phyloP scores from a whole-genome alignment of 2,888 invertebrate species.

The Netelia fuscicornis region DNA sequence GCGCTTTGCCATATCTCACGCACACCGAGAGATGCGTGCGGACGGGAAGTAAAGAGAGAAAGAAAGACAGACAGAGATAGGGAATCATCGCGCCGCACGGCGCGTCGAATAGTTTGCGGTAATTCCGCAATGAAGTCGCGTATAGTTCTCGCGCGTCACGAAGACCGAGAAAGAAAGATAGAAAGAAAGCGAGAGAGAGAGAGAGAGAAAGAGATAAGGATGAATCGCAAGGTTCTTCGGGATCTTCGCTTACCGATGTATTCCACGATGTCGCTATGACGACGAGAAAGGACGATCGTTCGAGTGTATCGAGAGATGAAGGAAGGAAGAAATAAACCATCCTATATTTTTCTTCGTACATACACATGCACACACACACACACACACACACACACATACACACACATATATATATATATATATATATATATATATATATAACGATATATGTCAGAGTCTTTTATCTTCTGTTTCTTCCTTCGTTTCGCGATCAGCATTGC shows the following conservation, averaged over 20 bases:
- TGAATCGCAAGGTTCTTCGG: not conserved
- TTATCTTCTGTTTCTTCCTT: conserved; percentile 12
- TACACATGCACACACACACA: not conserved
- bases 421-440: conserved; percentile 1
- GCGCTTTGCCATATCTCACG: conserved; percentile 81
- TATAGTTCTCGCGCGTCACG: conserved; percentile 27
- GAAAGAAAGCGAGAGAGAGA: not conserved
- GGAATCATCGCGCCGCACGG: conserved; percentile 19
- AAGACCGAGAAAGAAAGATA: not conserved
- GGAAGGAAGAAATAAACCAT: conserved; percentile 18
- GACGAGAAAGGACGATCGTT: not conserved
- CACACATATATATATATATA: too few relatives aligned
- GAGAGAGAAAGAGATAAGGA: not conserved
- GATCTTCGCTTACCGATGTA: not conserved
- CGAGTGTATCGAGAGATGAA: not conserved
- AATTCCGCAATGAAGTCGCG: conserved; percentile 47
- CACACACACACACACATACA: too few relatives aligned
- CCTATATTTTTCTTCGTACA: conserved; percentile 7
- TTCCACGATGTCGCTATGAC: not conserved
- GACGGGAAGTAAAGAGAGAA: not conserved
- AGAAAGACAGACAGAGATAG: not conserved
- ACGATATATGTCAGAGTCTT: conserved; percentile 32
- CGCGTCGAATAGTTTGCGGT: conserved; percentile 48
- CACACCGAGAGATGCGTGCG: conserved; percentile 64
- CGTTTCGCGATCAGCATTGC: conserved; percentile 37